Conservation (phyloP, 2,888 invertebrate species). For the Heliconius ethilla region DNA sequence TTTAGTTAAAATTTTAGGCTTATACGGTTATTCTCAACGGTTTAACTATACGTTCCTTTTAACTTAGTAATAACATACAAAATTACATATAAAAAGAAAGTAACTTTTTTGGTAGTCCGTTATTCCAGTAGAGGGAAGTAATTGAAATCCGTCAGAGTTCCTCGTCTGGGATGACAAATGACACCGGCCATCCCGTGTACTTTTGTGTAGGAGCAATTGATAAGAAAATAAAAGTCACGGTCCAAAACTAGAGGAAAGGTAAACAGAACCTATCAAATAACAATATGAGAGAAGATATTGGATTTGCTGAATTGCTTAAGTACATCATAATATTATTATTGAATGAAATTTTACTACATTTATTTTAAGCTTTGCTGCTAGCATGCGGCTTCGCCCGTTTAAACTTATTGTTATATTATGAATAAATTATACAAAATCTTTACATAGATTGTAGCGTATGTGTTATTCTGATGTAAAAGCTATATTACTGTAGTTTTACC, state of each 20-base stretch:
- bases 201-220: slow-evolving; percentile 40
- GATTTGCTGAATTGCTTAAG: not conserved
- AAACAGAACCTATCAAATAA: slow-evolving; percentile 19
- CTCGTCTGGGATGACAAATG: slow-evolving; percentile 64
- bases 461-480: too few species aligned
- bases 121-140: slow-evolving; percentile 48
- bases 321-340: slow-evolving; percentile 1
- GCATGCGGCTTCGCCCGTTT: too few species aligned
- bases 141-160: slow-evolving; percentile 69
- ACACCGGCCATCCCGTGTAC: slow-evolving; percentile 46
- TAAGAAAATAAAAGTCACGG: slow-evolving; percentile 41
- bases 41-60: not conserved
- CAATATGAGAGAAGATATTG: not conserved
- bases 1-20: not conserved
- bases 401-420: too few species aligned
- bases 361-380: not conserved
- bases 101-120: slow-evolving; percentile 36
- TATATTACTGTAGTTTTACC: too few species aligned
- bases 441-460: too few species aligned
- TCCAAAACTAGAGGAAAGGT: slow-evolving; percentile 17
- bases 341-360: not conserved
- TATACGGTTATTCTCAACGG: not conserved
- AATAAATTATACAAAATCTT: too few species aligned
- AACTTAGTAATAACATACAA: not conserved
- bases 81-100: slow-evolving; percentile 28